These are phyloP conservation scores for Apostichopus parvimensis DNA, from an alignment of 35 echinoderm and acorn worm genomes.

Conservation along the genomic window DNA sequence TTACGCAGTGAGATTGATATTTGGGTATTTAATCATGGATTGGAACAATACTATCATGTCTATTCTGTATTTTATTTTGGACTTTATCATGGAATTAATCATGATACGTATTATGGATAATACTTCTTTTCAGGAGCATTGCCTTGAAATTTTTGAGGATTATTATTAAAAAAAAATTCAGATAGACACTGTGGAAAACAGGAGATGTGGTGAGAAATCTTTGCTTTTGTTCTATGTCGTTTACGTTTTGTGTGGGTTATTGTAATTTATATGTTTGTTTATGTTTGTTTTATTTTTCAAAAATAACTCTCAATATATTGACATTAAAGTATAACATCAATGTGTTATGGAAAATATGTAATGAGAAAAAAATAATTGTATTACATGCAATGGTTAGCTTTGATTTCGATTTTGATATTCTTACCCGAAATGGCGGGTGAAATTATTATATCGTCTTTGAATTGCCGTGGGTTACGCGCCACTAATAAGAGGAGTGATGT, in stretches of 20 bases:
- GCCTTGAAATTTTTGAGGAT: too few relatives aligned
- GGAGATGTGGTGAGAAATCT: too few relatives aligned
- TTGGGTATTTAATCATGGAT: too few relatives aligned
- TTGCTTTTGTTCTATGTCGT: too few relatives aligned
- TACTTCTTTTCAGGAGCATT: too few relatives aligned
- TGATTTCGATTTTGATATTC: background rate
- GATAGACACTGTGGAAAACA: too few relatives aligned
- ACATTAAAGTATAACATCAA: background rate
- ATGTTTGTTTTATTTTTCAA: background rate
- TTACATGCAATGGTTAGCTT: background rate
- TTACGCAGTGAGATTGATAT: too few relatives aligned
- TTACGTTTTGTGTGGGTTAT: background rate
- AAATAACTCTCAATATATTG: background rate
- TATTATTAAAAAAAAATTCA: background rate
- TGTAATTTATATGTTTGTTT: background rate
- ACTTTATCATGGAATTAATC: background rate
- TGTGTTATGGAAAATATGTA: background rate
- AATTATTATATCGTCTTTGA: conserved; percentile 16
- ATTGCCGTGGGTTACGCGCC: background rate
- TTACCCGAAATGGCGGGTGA: background rate
- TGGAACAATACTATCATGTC: background rate
- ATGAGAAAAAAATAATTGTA: too few relatives aligned
- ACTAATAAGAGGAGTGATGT: background rate
- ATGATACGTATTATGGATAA: background rate
- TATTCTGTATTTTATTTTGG: background rate